A percentile compares a stretch with the other conserved stretches of the same genome.
Conservation (phyloP, 1,140 invertebrate genomes). For the Bombus confusus region DNA sequence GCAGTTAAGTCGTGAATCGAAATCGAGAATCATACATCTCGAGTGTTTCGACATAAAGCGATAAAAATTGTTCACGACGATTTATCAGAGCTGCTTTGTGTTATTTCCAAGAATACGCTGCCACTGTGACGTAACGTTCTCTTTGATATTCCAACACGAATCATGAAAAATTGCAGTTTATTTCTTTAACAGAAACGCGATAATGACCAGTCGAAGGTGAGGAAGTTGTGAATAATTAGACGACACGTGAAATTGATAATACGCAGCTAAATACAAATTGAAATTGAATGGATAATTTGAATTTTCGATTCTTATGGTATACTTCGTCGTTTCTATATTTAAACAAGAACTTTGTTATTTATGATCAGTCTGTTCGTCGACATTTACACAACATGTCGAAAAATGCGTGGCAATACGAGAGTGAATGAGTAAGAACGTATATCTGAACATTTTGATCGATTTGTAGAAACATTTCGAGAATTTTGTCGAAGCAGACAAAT, state of each 20-base stretch:
- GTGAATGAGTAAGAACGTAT: too few relatives aligned
- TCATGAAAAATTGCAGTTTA: background rate
- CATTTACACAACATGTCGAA: too few relatives aligned
- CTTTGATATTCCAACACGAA: constrained; percentile 1
- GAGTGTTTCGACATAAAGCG: background rate
- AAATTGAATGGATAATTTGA: constrained; percentile 13
- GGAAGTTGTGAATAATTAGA: constrained; percentile 2
- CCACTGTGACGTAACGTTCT: background rate
- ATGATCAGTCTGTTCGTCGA: too few relatives aligned
- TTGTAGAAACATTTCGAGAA: too few relatives aligned
- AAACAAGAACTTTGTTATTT: too few relatives aligned
- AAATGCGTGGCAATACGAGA: too few relatives aligned
- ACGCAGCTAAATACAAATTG: constrained; percentile 7
- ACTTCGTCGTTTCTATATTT: constrained; percentile 7
- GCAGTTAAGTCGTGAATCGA: background rate
- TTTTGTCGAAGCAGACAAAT: too few relatives aligned
- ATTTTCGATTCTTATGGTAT: constrained; percentile 48
- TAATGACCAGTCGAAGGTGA: background rate
- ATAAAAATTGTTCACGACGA: background rate
- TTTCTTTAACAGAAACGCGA: background rate
- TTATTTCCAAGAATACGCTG: background rate
- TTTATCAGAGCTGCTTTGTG: constrained; percentile 22
- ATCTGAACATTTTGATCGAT: too few relatives aligned
- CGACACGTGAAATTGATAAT: constrained; percentile 53
- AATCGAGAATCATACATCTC: background rate